Evolutionary conservation across 2,113 vertebrate genomes (phyloP), one percentile per base, ranked within the genome.

Genomic region (Bettongia penicillata): DNA sequence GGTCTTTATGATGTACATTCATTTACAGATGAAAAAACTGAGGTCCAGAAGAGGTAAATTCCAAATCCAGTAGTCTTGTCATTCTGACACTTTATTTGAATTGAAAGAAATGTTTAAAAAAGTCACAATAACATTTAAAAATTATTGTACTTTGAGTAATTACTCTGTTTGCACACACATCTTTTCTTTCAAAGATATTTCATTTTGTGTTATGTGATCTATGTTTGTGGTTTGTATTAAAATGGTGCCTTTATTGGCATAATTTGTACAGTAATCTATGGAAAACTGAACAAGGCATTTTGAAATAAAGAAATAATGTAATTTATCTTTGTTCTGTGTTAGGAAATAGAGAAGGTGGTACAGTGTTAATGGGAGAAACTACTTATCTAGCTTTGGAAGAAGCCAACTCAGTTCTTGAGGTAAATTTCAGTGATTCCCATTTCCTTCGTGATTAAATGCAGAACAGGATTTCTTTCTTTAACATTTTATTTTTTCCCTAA

Each of bases 331-430:
- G 4, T 26, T 97, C 91, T 98, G n/a, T 96, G 99, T 99, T 90
- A 98, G 98, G 97, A 92, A 97, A 95, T 91, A 95, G 9, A 53
- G 97, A 98, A 57, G 98, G 97, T 68, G 97, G 84, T 92, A 93
- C 93, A 25, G 57, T 95, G 55, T 95, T 98, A 52, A 84, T 95
- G 89, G 97, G 96, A 98, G 98, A 99, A 51, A 96, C 97, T 94
- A 97, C 97, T 53, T 95, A 97, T 24, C 94, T 97, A 96, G 92
- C 97, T 57, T 26, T 97, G 91, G 98, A 98, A 91, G 98, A 99
- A 95, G 97, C 97, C 11, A 97, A 97, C 26, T 37, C 96, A 48
- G n/a, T 94, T 91, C 52, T 95, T 84, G 98, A 99, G 99, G 99
- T 99, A 98, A 97, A 55, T 49, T 55, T 93, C 7, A 90, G 43